A percentile compares a stretch with the other conserved stretches of the same genome.
These are phyloP conservation scores for Eupithecia subfuscata DNA, from an alignment of 2,888 invertebrate species.

Conservation along the genomic window DNA sequence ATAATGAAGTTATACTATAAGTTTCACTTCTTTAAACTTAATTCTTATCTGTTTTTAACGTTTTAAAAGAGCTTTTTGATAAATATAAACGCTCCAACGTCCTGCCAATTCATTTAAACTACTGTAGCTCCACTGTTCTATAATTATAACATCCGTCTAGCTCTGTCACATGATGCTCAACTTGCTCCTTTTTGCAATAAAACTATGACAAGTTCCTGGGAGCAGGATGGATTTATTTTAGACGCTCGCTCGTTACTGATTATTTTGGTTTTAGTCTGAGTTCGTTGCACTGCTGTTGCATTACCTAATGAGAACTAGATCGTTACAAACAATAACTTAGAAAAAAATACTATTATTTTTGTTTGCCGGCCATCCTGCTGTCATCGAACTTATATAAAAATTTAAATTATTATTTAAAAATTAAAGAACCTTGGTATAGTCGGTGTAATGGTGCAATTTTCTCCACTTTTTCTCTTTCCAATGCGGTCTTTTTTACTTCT, in stretches of 20 bases:
- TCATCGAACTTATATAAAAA: no score
- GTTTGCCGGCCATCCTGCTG: background rate
- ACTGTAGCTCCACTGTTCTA: background rate
- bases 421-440: no score
- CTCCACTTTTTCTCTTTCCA: no score
- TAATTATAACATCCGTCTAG: background rate
- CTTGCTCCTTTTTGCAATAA: constrained; percentile 1
- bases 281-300: background rate
- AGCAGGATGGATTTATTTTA: background rate
- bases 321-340: background rate
- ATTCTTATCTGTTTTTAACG: background rate
- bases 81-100: background rate
- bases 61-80: background rate
- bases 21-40: no score
- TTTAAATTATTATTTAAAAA: no score
- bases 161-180: background rate
- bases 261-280: background rate
- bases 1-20: no score
- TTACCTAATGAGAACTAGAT: background rate
- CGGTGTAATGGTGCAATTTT: no score
- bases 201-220: background rate
- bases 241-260: constrained; percentile 2
- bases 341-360: background rate
- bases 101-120: background rate
- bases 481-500: no score